Base-by-base conservation (phyloP, 2,797 vertebrate genomes). In the Phoebastria nigripes region DNA sequence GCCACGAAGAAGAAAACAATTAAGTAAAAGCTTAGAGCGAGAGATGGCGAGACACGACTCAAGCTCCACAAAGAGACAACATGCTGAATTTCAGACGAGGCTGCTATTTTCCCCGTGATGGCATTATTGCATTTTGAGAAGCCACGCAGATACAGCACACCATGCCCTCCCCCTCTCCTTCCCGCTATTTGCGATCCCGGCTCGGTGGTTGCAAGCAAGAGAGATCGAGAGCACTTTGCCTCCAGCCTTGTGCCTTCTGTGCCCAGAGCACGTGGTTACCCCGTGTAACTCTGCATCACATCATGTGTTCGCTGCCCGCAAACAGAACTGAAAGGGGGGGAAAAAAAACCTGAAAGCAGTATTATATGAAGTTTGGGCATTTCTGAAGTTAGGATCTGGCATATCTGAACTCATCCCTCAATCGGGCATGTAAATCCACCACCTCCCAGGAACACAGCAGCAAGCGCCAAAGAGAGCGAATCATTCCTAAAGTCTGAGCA, bases 391-490 rank as follows among this genome's bases (percentile, higher is more conserved):
- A 17, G 39, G 29, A 28, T 39, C 35, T 21, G 51, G 37, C 24
- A 10, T 24, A 29, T 33, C 61, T 63, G 9, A 7, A 16, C 73
- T 41, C 41, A 5, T 8, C 62, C 42, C 82, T 63, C 6, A 1
- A 2, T 2, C 1, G 0, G 39, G 29, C 1, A 4, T 3, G 26
- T 3, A 35, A 46, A 49, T 33, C 69, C 63, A 46, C 7, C 73
- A 15, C 5, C 22, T 51, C 25, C 52, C 56, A 3, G 5, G 44
- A 41, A 58, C 66, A 5, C 35, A 3, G 79, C 56, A 78, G 61
- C n/a, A 19, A 61, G 37, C 0, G 0, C 8, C 0, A 1, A 25
- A 77, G 58, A 33, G 17, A 5, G 7, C 0, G 0, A 51, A 44
- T 5, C 37, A 3, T 1, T 44, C 71, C 79, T 5, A 0, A 8